Base-by-base conservation (phyloP, 2,888 invertebrate species). In the Lithophane socia region DNA sequence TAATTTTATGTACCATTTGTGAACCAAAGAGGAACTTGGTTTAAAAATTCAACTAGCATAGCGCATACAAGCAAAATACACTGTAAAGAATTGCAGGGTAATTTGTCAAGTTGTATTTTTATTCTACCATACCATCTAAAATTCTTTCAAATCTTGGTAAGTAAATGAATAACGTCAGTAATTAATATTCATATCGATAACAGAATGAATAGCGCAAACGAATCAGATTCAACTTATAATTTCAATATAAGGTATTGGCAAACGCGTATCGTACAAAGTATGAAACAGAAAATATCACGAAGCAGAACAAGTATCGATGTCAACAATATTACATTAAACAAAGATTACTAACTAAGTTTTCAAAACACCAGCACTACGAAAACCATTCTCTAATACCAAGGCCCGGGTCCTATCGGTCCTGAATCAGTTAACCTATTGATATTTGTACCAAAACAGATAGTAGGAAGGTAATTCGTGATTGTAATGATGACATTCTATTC, bases 401-500 rank as follows among this genome's bases (percentile, higher is more conserved):
- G 68, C 69, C 67, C 58, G 52, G 44, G 42, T 29, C n/a, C 61
- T 63, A 64, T 67, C 74, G 44, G 8, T 42, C 60, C 58, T 37
- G 21, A 24, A 80, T 54, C 75, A 44, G 76, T 37, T 60, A 24
- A 67, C 80, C 67, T 84, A 49, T 37, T 80, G 67, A 64, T 71
- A 75, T 79, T 74, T 70, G 42, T 18, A 10, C 54, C 60, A 71
- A 67, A 75, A 52, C 60, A 24, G 67, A 24, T n/a, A 56, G 10
- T 16, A 56, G 5, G 16, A 16, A 49, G 49, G 49, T 49, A 49
- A 13, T 37, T 44, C 80, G 71, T 68, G 84, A 80, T 49, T 64
- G 63, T 24, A 80, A 61, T 68, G 64, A 75, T 61, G 81, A 52
- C 71, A 68, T 84, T 71, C n/a, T 80, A 71, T 67, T 58, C 70